phyloP scores from a whole-genome alignment of 2,113 vertebrate genomes.

The Misgurnus mizolepis region DNA sequence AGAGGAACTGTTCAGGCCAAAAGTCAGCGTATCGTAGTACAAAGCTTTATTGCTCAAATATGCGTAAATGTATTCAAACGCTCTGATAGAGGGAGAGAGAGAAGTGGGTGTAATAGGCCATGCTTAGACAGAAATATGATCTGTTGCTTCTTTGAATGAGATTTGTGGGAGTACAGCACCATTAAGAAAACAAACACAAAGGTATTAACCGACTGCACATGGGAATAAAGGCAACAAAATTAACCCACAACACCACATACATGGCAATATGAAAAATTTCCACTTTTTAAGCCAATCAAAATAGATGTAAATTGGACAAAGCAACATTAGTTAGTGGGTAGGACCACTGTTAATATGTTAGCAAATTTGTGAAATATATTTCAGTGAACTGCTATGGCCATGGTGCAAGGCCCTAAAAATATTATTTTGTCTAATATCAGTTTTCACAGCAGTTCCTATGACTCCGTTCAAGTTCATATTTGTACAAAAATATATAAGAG shows the following conservation, averaged over 20 bases:
- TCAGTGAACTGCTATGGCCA: not conserved
- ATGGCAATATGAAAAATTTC: not conserved
- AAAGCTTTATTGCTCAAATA: not conserved
- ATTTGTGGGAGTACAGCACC: not conserved
- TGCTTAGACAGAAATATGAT: conserved; percentile 5
- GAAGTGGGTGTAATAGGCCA: conserved; percentile 28
- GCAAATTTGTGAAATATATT: not conserved
- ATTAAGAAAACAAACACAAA: conserved; percentile 23
- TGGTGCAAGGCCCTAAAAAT: not conserved
- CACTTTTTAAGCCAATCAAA: too few relatives aligned
- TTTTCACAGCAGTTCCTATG: conserved; percentile 24
- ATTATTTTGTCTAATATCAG: not conserved
- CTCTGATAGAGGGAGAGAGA: not conserved
- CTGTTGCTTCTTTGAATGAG: conserved; percentile 11
- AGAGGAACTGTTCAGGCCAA: conserved; percentile 22
- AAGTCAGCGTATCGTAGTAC: not conserved
- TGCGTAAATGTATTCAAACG: conserved; percentile 22
- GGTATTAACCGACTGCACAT: not conserved
- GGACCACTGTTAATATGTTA: too few relatives aligned
- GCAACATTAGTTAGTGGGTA: too few relatives aligned
- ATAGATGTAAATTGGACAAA: too few relatives aligned
- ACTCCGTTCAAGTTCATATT: conserved; percentile 26
- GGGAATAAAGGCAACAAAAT: not conserved
- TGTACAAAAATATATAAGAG: conserved; percentile 18
- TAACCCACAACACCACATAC: not conserved